Conservation (phyloP, 2,113 vertebrate species). For the Climacteris rufus region DNA sequence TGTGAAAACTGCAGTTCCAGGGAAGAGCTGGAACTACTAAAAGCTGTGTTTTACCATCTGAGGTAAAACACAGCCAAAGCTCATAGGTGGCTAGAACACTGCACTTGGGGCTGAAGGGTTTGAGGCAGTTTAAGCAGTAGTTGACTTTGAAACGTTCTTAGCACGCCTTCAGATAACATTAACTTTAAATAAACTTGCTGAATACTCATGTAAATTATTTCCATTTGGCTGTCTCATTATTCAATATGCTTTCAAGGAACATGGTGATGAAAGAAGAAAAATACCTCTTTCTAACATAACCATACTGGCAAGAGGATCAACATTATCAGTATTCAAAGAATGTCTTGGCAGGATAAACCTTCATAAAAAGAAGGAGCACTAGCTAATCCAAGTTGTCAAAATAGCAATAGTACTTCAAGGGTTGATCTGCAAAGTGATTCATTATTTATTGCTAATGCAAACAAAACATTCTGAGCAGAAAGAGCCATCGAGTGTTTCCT, state of each 20-base stretch:
- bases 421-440: constrained; percentile 66
- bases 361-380: constrained; percentile 77
- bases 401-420: constrained; percentile 72
- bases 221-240: constrained; percentile 74
- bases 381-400: constrained; percentile 80
- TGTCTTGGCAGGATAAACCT: constrained; percentile 80
- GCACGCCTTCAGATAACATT: constrained; percentile 57
- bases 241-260: constrained; percentile 82
- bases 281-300: constrained; percentile 80
- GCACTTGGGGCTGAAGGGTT: background rate
- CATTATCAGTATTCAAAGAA: constrained; percentile 81
- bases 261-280: constrained; percentile 80
- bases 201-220: constrained; percentile 73
- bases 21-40: background rate
- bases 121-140: background rate
- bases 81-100: background rate
- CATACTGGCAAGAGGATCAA: constrained; percentile 78
- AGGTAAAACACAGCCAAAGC: background rate
- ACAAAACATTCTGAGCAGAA: constrained; percentile 35
- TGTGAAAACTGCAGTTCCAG: background rate
- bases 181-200: constrained; percentile 72
- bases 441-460: constrained; percentile 67
- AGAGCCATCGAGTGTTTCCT: background rate
- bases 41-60: background rate
- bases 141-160: constrained; percentile 33